Conservation (phyloP, 2,797 vertebrate genomes). For the Phalanger gymnotis region DNA sequence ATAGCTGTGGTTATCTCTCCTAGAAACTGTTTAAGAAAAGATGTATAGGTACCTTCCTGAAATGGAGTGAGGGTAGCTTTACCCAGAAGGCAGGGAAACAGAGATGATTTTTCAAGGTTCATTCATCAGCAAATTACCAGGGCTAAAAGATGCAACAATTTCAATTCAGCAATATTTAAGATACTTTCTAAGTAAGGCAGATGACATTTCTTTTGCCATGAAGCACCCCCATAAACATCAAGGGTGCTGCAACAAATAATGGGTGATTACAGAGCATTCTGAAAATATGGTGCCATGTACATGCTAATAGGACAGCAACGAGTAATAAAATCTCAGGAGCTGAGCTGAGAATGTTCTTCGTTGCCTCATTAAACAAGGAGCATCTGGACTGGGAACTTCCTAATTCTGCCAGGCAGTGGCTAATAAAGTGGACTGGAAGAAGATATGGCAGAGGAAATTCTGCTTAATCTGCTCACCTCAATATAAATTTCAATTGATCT, state of each 20-base stretch:
- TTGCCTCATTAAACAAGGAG: constrained; percentile 41
- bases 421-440: constrained; percentile 20
- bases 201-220: neutral
- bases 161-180: neutral
- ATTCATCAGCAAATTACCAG: neutral
- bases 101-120: constrained; percentile 6
- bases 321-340: constrained; percentile 9
- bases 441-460: neutral
- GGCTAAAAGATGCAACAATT: neutral
- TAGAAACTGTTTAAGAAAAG: constrained; percentile 37
- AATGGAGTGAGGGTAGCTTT: neutral
- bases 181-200: constrained; percentile 15
- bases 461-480: neutral
- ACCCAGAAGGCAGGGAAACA: neutral
- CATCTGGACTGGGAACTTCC: neutral
- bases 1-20: constrained; percentile 2
- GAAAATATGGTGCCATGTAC: constrained; percentile 7
- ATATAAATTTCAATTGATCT: neutral
- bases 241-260: constrained; percentile 28
- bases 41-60: constrained; percentile 3
- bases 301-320: constrained; percentile 42
- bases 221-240: constrained; percentile 31
- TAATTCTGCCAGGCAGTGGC: neutral
- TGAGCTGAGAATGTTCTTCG: constrained; percentile 16
- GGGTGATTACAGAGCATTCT: constrained; percentile 34